Percentiles rank a stretch among this genome's conserved stretches.
These are phyloP conservation scores for Agriopis leucophaearia DNA, from an alignment of 2,888 invertebrate genomes.

Conservation along the genomic window DNA sequence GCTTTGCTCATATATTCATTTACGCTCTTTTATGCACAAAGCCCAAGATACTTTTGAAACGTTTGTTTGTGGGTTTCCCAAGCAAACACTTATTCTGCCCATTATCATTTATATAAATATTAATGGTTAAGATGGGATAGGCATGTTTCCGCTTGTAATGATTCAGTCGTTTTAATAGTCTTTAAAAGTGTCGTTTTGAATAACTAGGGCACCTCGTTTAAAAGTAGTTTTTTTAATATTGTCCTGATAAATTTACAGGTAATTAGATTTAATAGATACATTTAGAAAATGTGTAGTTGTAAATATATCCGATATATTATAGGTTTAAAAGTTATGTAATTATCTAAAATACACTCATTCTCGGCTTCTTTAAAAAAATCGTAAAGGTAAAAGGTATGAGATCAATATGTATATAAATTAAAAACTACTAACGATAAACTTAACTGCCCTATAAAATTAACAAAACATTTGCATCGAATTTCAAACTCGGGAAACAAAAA, in stretches of 20 bases:
- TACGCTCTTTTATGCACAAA: slow-evolving; percentile 43
- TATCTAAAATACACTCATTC: too few relatives aligned
- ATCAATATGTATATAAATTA: too few relatives aligned
- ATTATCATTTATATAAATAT: slow-evolving; percentile 35
- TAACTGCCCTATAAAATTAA: neutral
- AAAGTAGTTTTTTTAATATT: neutral
- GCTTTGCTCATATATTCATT: slow-evolving; percentile 43
- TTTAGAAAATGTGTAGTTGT: too few relatives aligned
- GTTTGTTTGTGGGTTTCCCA: slow-evolving; percentile 20
- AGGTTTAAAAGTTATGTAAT: too few relatives aligned
- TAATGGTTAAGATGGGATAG: slow-evolving; percentile 27
- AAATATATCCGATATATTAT: too few relatives aligned
- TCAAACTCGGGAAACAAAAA: slow-evolving; percentile 8
- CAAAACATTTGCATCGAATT: neutral
- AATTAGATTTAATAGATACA: too few relatives aligned
- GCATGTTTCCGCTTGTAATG: slow-evolving; percentile 29
- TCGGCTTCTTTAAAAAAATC: too few relatives aligned
- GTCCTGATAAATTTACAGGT: neutral
- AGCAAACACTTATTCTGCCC: slow-evolving; percentile 23
- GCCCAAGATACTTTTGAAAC: slow-evolving; percentile 30
- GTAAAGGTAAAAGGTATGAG: too few relatives aligned
- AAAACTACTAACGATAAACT: neutral
- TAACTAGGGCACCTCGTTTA: neutral
- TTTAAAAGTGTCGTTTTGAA: slow-evolving; percentile 19
- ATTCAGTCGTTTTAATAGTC: slow-evolving; percentile 18